A percentile compares a stretch with the other conserved stretches of the same genome.
Evolutionary conservation across 2,888 invertebrate genomes (phyloP).

Genomic region (Nymphalis polychloros): DNA sequence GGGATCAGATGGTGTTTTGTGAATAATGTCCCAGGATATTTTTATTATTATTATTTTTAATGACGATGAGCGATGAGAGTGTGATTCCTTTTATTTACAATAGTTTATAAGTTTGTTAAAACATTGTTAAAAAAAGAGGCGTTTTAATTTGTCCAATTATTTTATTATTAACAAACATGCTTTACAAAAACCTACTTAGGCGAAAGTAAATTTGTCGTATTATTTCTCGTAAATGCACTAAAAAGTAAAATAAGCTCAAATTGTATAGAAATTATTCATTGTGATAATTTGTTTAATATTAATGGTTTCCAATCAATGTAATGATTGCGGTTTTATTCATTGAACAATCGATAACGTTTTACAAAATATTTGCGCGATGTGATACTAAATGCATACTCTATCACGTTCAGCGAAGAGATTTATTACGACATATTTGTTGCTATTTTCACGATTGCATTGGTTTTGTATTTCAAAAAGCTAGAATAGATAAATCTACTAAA

Average conservation of each 20-base stretch:
- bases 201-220: constrained; percentile 4
- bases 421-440: background rate
- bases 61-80: background rate
- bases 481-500: background rate
- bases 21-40: too few relatives aligned
- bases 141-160: background rate
- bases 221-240: constrained; percentile 24
- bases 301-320: constrained; percentile 4
- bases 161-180: constrained; percentile 23
- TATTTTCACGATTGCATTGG: background rate
- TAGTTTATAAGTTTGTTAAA: background rate
- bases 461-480: background rate
- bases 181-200: constrained; percentile 6
- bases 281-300: too few relatives aligned
- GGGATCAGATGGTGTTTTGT: too few relatives aligned
- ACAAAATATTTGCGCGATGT: background rate
- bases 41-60: background rate
- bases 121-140: background rate
- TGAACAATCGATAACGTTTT: background rate
- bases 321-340: constrained; percentile 9
- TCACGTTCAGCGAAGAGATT: background rate
- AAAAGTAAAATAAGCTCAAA: constrained; percentile 35
- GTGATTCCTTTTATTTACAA: background rate
- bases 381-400: constrained; percentile 4
- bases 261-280: constrained; percentile 9